Percentiles rank a stretch among this genome's conserved stretches.
These are phyloP conservation scores for Lasiurus borealis DNA, from an alignment of 2,113 vertebrate genomes.

Conservation along the genomic window DNA sequence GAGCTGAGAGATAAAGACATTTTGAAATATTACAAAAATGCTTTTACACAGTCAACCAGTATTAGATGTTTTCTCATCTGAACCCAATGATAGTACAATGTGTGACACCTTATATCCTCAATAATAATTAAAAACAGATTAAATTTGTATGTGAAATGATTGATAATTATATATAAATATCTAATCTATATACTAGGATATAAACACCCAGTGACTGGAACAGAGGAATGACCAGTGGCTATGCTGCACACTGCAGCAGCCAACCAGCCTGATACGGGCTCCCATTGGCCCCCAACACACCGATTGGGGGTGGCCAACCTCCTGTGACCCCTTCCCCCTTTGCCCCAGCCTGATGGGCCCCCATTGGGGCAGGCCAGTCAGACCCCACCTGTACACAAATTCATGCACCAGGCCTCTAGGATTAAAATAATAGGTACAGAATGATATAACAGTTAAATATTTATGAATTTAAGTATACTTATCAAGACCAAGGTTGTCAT, in stretches of 20 bases:
- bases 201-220: too few species aligned
- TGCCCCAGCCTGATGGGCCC: too few species aligned
- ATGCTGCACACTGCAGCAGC: too few species aligned
- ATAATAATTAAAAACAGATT: background rate
- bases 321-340: too few species aligned
- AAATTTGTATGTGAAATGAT: background rate
- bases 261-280: too few species aligned
- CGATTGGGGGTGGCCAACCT: fast-evolving
- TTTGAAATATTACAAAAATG: constrained; percentile 20
- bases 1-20: background rate
- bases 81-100: background rate
- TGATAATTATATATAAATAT: background rate
- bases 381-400: too few species aligned
- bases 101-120: background rate
- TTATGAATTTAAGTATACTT: background rate
- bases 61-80: background rate
- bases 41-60: background rate
- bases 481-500: background rate
- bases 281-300: too few species aligned
- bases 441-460: background rate
- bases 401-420: too few species aligned
- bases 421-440: background rate
- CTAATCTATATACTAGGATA: background rate
- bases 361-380: too few species aligned
- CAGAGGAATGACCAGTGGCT: too few species aligned